Base-by-base conservation (phyloP, 2,888 invertebrate species). In the Patella depressa region DNA sequence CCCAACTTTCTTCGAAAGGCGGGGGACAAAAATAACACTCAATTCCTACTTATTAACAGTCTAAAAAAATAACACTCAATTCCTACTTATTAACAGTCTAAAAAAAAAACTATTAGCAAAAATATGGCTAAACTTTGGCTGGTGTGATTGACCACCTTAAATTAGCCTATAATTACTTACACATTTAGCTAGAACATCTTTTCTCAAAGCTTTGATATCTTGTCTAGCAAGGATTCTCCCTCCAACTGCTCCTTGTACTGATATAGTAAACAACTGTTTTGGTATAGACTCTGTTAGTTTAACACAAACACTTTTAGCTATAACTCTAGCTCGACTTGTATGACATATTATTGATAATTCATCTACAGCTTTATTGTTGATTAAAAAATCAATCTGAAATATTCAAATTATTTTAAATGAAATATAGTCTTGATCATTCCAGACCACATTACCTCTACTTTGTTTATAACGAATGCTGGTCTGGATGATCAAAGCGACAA, bases 111-210 rank as follows among this genome's bases (percentile, higher is more conserved):
- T 4, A 34, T 34, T 34, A 34, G 34, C 2, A 34, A 34, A 34
- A 34, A 34, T 34, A 34, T 34, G 34, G 34, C 4, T 34, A 5
- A 34, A 5, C 7, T 34, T 34, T 34, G 34, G 34, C 34, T 34
- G 4, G 34, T 34, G 34, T 34, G 34, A n/a, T n/a, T n/a, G n/a
- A n/a, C n/a, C n/a, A n/a, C 45, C 1, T 45, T 4, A 45, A 45
- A 45, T 45, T 9, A 9, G 4, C 34, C 7, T 34, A 34, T 45
- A 45, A 9, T 53, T 71, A 91, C 94, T 93, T 93, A 97, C 97
- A 93, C 97, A 93, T 94, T 98, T 98, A 1, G 96, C 96, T 1
- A 96, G 95, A 0, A 98, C 98, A 93, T 98, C 97, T 92, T 98
- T 98, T 85, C 96, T 94, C 85, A 94, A 96, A 0, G 98, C 94